Evolutionary conservation across 2,888 invertebrate genomes (phyloP).

Genomic region (Drosophila borborema): DNA sequence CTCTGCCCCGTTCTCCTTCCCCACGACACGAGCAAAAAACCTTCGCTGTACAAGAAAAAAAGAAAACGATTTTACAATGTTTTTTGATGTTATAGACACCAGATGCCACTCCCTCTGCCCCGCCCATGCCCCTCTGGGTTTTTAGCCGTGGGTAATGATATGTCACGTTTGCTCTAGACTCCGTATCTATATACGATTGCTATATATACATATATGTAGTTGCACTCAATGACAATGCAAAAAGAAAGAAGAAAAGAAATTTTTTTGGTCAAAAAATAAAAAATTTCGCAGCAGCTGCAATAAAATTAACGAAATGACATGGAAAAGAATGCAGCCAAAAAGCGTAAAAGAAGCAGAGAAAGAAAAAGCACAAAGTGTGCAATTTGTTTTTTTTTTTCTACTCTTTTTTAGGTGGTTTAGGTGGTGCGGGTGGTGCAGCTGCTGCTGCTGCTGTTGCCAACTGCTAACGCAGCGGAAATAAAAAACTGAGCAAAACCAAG

Average conservation of each 20-base stretch:
- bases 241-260: slow-evolving; percentile 19
- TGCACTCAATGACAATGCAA: slow-evolving; percentile 66
- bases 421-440: slow-evolving; percentile 11
- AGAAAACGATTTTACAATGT: slow-evolving; percentile 36
- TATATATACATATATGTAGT: slow-evolving; percentile 14
- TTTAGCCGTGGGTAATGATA: slow-evolving; percentile 51
- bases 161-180: slow-evolving; percentile 72
- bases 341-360: slow-evolving; percentile 28
- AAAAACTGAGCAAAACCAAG: slow-evolving; percentile 21
- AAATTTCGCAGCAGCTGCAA: slow-evolving; percentile 60
- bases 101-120: background rate
- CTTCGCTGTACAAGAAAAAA: slow-evolving; percentile 31
- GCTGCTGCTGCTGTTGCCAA: slow-evolving; percentile 63
- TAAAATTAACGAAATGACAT: slow-evolving; percentile 65
- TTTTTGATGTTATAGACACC: slow-evolving; percentile 58
- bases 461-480: slow-evolving; percentile 62
- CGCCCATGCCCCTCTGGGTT: background rate
- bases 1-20: background rate
- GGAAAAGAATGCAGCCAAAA: slow-evolving; percentile 62
- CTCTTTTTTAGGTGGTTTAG: slow-evolving; percentile 28
- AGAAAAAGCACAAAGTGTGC: slow-evolving; percentile 44
- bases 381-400: slow-evolving; percentile 30
- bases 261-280: slow-evolving; percentile 17
- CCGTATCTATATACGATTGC: slow-evolving; percentile 11
- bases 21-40: slow-evolving; percentile 34